Evolutionary conservation across 2,113 vertebrate species (phyloP).

Genomic region (Arizona elegans): DNA sequence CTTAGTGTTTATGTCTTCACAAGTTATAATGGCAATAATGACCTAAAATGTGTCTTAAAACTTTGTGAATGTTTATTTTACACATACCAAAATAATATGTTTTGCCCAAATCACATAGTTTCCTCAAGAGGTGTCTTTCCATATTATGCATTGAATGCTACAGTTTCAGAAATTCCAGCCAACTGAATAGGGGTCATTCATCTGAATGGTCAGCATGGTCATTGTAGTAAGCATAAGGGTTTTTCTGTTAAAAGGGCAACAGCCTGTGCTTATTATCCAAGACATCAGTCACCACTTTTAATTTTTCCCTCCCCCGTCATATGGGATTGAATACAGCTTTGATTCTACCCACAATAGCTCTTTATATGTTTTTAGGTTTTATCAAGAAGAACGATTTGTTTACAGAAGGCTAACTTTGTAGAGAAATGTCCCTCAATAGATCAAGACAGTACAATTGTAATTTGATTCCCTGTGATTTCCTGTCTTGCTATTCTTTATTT

Average conservation of each 20-base stretch:
- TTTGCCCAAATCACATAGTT: not conserved
- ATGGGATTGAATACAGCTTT: not conserved
- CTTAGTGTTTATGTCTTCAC: conserved; percentile 28
- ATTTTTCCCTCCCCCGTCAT: not conserved
- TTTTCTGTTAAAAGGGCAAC: not conserved
- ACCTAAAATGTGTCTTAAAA: not conserved
- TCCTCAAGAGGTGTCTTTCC: not conserved
- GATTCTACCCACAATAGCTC: not conserved
- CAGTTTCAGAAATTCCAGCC: not conserved
- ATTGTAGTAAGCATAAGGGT: not conserved
- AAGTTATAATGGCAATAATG: conserved; percentile 1
- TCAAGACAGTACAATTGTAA: not conserved
- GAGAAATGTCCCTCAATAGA: not conserved
- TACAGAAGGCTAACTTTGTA: not conserved
- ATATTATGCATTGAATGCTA: not conserved
- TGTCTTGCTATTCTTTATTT: not conserved
- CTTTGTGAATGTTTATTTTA: not conserved
- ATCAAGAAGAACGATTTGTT: not conserved
- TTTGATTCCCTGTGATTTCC: not conserved
- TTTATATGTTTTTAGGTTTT: not conserved
- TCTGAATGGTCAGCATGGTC: not conserved
- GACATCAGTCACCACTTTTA: not conserved
- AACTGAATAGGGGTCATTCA: not conserved
- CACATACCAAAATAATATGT: not conserved
- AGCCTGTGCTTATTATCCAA: not conserved